These are phyloP conservation scores for Lutraria lutraria DNA, from an alignment of 2,888 invertebrate genomes.

Conservation along the genomic window DNA sequence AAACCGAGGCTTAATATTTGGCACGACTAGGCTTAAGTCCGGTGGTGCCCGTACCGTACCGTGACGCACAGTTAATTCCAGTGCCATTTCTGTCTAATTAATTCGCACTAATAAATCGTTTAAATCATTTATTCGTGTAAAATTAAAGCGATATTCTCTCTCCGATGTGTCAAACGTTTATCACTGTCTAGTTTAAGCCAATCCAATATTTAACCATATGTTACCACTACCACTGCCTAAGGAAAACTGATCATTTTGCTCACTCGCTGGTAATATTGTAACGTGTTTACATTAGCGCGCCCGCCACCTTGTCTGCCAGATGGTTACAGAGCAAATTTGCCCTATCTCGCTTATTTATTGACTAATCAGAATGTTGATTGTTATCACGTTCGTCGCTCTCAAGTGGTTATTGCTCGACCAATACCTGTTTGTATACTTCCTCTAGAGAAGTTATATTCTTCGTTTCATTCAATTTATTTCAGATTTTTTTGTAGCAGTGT, in stretches of 20 bases:
- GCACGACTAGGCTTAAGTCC: slow-evolving; percentile 54
- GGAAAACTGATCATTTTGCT: slow-evolving; percentile 65
- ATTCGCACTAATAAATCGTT: background rate
- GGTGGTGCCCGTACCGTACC: slow-evolving; percentile 48
- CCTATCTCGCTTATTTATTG: slow-evolving; percentile 84
- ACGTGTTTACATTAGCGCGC: slow-evolving; percentile 78
- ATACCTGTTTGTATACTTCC: slow-evolving; percentile 27
- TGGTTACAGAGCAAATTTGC: slow-evolving; percentile 83
- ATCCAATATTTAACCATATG: slow-evolving; percentile 43
- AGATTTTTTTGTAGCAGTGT: background rate
- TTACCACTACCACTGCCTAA: slow-evolving; percentile 55
- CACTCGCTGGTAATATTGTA: slow-evolving; percentile 64
- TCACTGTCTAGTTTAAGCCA: slow-evolving; percentile 23
- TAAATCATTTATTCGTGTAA: slow-evolving; percentile 29
- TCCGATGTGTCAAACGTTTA: slow-evolving; percentile 38
- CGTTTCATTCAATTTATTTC: slow-evolving; percentile 22
- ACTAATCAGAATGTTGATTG: slow-evolving; percentile 77
- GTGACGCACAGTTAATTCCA: slow-evolving; percentile 47
- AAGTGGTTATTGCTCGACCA: slow-evolving; percentile 41
- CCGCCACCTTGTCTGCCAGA: slow-evolving; percentile 82
- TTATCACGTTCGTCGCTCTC: slow-evolving; percentile 50
- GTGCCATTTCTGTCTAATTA: slow-evolving; percentile 35
- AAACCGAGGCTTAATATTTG: slow-evolving; percentile 53
- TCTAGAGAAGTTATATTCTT: background rate
- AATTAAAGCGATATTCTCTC: slow-evolving; percentile 12